Percentiles rank a stretch among this genome's conserved stretches.
Evolutionary conservation across 2,113 vertebrate species (phyloP).

Genomic region (Anguilla rostrata): DNA sequence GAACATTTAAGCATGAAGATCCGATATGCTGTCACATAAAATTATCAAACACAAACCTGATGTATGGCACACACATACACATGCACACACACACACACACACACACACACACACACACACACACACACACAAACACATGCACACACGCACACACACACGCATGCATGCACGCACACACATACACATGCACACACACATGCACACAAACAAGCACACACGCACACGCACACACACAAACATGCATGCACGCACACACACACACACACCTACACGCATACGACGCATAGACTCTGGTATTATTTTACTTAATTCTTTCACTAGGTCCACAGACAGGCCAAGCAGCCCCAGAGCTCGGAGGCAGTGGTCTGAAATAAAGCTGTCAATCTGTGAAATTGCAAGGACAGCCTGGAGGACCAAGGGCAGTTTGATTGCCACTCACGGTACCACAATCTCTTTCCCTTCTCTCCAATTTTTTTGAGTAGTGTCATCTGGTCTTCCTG

Average conservation of each 20-base stretch:
- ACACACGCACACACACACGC: too few relatives aligned
- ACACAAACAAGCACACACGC: background rate
- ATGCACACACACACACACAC: too few relatives aligned
- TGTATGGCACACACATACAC: background rate
- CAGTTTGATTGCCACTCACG: background rate
- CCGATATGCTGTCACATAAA: too few relatives aligned
- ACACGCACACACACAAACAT: too few relatives aligned
- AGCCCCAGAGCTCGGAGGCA: conserved; percentile 6
- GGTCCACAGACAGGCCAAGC: background rate
- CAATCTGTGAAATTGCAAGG: conserved; percentile 39
- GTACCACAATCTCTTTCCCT: background rate
- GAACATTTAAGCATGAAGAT: background rate
- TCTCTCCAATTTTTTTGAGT: conserved; percentile 4
- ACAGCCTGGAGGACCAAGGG: conserved; percentile 17
- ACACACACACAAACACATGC: too few relatives aligned
- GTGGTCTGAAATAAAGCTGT: conserved; percentile 44
- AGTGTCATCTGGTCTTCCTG: background rate
- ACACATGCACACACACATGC: background rate
- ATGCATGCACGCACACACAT: background rate
- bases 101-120: too few relatives aligned
- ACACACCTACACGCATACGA: background rate
- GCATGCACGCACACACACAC: too few relatives aligned
- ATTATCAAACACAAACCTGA: too few relatives aligned
- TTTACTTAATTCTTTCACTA: background rate
- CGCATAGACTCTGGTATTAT: too few relatives aligned